Conservation (phyloP, 1,140 invertebrate species). For the Babylonia areolata region DNA sequence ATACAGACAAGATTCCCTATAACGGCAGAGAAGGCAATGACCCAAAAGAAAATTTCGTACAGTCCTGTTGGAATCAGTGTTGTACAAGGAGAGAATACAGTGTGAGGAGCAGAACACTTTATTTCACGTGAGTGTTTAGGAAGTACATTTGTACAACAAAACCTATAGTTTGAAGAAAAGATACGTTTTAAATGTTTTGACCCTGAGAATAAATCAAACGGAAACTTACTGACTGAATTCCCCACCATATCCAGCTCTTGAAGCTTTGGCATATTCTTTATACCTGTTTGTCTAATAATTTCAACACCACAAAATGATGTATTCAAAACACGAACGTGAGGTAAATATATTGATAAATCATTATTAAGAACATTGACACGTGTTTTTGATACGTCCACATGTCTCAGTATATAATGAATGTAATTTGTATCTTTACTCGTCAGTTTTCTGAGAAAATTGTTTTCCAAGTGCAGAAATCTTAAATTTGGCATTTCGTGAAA, state of each 20-base stretch:
- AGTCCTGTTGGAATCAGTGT: constrained; percentile 43
- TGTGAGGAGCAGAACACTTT: not conserved
- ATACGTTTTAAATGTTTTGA: constrained; percentile 18
- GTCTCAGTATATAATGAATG: not conserved
- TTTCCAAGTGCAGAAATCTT: constrained; percentile 11
- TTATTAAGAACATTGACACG: not conserved
- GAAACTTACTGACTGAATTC: constrained; percentile 36
- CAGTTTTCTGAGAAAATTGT: not conserved
- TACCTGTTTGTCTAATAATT: constrained; percentile 15
- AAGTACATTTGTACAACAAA: constrained; percentile 49
- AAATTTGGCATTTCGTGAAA: constrained; percentile 26
- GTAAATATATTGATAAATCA: not conserved
- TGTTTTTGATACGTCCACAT: constrained; percentile 5
- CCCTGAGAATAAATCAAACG: constrained; percentile 30
- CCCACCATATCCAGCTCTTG: constrained; percentile 15
- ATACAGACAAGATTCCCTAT: constrained; percentile 44
- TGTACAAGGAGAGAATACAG: constrained; percentile 52
- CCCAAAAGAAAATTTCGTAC: constrained; percentile 46
- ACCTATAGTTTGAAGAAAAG: constrained; percentile 34
- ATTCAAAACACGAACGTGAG: constrained; percentile 6
- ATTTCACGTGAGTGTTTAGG: constrained; percentile 4
- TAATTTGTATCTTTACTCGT: not conserved
- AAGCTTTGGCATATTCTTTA: constrained; percentile 2
- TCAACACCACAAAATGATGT: not conserved
- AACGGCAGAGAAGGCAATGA: constrained; percentile 45